A percentile compares a stretch with the other conserved stretches of the same genome.
These are phyloP conservation scores for Morelia viridis DNA, from an alignment of 2,797 vertebrate genomes.

Conservation along the genomic window DNA sequence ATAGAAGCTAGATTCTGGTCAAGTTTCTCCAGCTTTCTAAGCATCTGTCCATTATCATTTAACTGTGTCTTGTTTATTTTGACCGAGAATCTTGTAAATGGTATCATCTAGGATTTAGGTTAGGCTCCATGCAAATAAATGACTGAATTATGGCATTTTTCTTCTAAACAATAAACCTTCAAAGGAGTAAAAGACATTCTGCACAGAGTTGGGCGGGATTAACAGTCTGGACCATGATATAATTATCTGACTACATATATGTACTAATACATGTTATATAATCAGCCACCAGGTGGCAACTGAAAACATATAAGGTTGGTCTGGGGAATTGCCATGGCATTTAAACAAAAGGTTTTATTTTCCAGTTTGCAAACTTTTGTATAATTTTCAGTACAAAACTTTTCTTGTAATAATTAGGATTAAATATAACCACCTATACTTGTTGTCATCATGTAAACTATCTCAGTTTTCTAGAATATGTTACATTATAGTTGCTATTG, in stretches of 20 bases:
- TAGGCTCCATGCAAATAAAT: not conserved
- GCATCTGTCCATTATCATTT: not conserved
- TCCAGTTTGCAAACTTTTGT: not conserved
- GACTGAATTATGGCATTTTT: not conserved
- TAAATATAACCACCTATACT: constrained; percentile 5
- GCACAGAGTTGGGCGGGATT: not conserved
- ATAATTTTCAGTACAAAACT: not conserved
- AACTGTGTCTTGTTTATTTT: not conserved
- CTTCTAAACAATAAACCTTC: not conserved
- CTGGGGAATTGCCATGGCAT: constrained; percentile 3
- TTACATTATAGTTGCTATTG: not conserved
- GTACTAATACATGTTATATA: not conserved
- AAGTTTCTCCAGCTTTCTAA: not conserved
- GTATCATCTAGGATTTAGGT: not conserved
- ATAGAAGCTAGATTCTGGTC: not conserved
- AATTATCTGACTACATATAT: not conserved
- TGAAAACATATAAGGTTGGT: not conserved
- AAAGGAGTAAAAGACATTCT: not conserved
- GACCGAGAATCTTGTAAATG: not conserved
- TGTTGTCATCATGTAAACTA: constrained; percentile 4
- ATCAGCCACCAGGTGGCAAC: constrained; percentile 26
- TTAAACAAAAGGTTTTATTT: not conserved
- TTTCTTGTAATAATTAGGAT: constrained; percentile 7
- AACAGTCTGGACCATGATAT: not conserved
- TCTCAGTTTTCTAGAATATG: not conserved